These are phyloP conservation scores for Meloidogyne hapla DNA, from an alignment of 1,140 invertebrate species.

Conservation along the genomic window DNA sequence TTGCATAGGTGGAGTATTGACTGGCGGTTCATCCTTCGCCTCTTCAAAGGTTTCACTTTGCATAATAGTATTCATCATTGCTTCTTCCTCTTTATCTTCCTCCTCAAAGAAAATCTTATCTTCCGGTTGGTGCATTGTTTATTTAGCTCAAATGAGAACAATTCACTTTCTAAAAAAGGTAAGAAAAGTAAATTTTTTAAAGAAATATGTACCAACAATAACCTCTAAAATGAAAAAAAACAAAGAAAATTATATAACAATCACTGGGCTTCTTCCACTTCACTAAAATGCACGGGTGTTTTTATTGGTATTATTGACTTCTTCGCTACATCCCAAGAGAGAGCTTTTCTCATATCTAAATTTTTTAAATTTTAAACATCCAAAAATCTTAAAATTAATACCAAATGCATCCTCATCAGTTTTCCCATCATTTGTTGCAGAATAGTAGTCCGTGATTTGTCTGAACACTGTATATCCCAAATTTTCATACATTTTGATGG, in stretches of 20 bases:
- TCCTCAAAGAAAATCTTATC: too few species aligned
- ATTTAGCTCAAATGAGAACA: too few species aligned
- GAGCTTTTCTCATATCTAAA: slow-evolving; percentile 95
- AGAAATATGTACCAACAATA: too few species aligned
- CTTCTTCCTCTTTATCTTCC: too few species aligned
- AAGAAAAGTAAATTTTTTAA: background rate
- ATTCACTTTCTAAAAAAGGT: too few species aligned
- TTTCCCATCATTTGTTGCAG: slow-evolving; percentile 71
- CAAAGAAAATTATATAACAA: background rate
- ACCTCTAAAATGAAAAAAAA: too few species aligned
- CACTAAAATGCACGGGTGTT: slow-evolving; percentile 90
- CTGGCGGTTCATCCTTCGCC: too few species aligned
- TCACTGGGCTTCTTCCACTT: slow-evolving; percentile 74
- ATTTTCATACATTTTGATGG: slow-evolving; percentile 94
- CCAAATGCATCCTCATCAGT: slow-evolving; percentile 94
- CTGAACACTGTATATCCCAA: slow-evolving; percentile 95
- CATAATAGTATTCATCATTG: too few species aligned
- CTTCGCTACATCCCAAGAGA: slow-evolving; percentile 85
- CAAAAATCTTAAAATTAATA: slow-evolving; percentile 66
- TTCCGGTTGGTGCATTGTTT: too few species aligned
- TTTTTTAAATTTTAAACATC: slow-evolving; percentile 35
- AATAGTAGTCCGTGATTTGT: slow-evolving; percentile 94
- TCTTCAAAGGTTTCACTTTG: too few species aligned
- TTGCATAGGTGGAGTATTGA: too few species aligned
- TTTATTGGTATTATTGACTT: slow-evolving; percentile 88